These are phyloP conservation scores for Ennomos quercinarius DNA, from an alignment of 2,888 invertebrate species.

Conservation along the genomic window DNA sequence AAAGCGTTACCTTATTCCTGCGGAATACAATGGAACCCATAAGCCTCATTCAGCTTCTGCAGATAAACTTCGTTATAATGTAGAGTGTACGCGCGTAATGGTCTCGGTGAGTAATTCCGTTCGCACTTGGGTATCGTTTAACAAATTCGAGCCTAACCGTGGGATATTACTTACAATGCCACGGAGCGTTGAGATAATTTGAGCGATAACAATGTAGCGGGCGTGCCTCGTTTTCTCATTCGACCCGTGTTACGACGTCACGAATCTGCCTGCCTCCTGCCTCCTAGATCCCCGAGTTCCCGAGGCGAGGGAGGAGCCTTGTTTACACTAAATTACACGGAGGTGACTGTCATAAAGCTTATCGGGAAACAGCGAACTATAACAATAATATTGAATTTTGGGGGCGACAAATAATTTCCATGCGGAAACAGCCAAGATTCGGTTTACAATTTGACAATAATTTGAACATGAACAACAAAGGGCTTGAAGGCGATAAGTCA, in stretches of 20 bases:
- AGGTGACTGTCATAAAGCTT: slow-evolving; percentile 43
- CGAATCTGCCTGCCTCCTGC: slow-evolving; percentile 45
- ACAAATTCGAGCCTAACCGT: slow-evolving; percentile 36
- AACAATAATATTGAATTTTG: slow-evolving; percentile 34
- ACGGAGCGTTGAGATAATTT: slow-evolving; percentile 54
- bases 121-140: slow-evolving; percentile 32
- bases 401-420: slow-evolving; percentile 27
- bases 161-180: slow-evolving; percentile 43
- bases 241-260: slow-evolving; percentile 57
- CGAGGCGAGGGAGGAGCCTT: slow-evolving; percentile 46
- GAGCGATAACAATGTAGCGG: slow-evolving; percentile 55
- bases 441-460: slow-evolving; percentile 15
- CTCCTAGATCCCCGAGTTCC: slow-evolving; percentile 52
- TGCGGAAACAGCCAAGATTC: slow-evolving; percentile 19
- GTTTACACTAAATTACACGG: slow-evolving; percentile 61
- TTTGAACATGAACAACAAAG: slow-evolving; percentile 13
- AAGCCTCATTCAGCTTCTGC: slow-evolving; percentile 8
- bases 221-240: slow-evolving; percentile 56
- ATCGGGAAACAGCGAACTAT: slow-evolving; percentile 32
- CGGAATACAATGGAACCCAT: slow-evolving; percentile 6
- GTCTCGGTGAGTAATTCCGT: slow-evolving; percentile 27
- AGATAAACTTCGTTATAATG: slow-evolving; percentile 21
- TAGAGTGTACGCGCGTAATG: slow-evolving; percentile 25
- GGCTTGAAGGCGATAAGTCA: not conserved
- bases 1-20: slow-evolving; percentile 11